Evolutionary conservation across 1,140 invertebrate genomes (phyloP), one percentile per base, ranked within the genome.

Genomic region (Chymomyza costata): DNA sequence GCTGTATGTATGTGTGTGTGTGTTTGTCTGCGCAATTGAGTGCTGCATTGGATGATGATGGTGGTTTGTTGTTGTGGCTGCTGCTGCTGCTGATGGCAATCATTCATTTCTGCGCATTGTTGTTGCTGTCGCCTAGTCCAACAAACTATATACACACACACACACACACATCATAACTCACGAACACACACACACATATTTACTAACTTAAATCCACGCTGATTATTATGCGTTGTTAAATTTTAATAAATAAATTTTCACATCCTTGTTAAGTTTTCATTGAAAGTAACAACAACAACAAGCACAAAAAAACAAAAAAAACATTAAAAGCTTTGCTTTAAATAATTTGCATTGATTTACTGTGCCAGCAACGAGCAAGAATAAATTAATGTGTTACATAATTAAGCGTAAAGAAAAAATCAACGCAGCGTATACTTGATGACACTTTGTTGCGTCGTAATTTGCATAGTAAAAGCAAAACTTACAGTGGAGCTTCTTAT

Each of bases 241-340:
- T 80, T 78, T 78, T 78, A 78, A 78, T 80, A 80, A 80, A 81
- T 73, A 80, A 80, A 80, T 80, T 70, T 80, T 81, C 64, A 80
- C 73, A 80, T 80, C 73, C 73, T 80, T 80, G 67, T 80, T 80
- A 80, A 80, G 74, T 61, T 63, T 55, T 30, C 53, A 54, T 53
- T 62, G 44, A 62, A 48, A 53, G 25, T 25, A 46, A 18, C 8
- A 13, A 41, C 25, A 34, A 43, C 43, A 37, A 49, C 48, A 47
- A 11, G 17, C 32, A n/a, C 57, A 43, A 11, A 19, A 40, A 16
- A 35, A 8, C 16, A 18, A 32, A 17, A 31, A 16, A 13, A 46
- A 40, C 47, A 61, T 15, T 37, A 37, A 48, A 39, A 25, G 21
- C 8, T 25, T 25, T 25, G 21, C 6, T 13, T 38, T 13, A 16